A percentile compares a stretch with the other conserved stretches of the same genome.
phyloP scores from a whole-genome alignment of 2,797 vertebrate species.

The Morelia viridis region DNA sequence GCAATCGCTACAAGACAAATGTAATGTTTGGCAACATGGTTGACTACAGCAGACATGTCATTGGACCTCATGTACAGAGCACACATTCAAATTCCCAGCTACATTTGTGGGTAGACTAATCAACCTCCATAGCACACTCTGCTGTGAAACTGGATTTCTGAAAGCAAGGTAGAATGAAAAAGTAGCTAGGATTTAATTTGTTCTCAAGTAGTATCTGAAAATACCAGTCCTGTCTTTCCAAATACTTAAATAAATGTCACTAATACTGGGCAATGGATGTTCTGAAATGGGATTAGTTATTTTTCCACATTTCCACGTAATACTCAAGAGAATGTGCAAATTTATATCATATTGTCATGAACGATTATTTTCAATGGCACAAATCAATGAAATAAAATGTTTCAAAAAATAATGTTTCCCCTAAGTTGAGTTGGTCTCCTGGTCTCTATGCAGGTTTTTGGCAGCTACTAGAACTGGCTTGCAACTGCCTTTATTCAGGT shows the following conservation, averaged over 20 bases:
- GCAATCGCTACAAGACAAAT: background rate
- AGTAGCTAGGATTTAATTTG: background rate
- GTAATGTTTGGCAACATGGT: background rate
- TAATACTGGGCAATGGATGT: too few relatives aligned
- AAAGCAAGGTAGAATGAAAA: background rate
- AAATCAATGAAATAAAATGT: background rate
- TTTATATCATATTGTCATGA: background rate
- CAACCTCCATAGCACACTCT: background rate
- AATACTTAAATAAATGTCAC: background rate
- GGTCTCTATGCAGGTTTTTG: background rate
- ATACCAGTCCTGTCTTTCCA: background rate
- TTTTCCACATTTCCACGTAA: background rate
- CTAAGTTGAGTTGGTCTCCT: background rate
- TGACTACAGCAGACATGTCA: background rate
- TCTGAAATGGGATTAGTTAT: background rate
- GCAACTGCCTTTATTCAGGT: background rate
- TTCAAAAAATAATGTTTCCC: background rate
- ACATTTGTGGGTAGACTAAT: background rate
- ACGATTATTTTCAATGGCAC: background rate
- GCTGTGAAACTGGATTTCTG: background rate
- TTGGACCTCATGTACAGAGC: background rate
- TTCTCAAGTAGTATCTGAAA: background rate
- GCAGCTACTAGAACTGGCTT: background rate
- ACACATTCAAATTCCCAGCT: background rate
- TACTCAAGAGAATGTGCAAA: background rate